Conservation (phyloP, 1,140 invertebrate species). For the Melitaea cinxia region DNA sequence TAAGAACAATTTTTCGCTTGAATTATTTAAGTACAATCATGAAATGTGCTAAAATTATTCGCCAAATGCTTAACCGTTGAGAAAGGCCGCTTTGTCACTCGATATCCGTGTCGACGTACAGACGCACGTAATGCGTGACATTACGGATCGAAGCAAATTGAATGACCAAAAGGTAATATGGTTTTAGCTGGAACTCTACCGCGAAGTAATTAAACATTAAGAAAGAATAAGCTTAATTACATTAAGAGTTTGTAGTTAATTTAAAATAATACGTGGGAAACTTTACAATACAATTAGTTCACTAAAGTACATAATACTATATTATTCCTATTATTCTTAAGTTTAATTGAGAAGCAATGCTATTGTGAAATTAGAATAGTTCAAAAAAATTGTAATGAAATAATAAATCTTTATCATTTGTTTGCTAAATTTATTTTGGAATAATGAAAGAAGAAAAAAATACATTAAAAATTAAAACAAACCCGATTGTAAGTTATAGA, state of each 20-base stretch:
- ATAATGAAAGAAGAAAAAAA: too few species aligned
- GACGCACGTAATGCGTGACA: constrained; percentile 27
- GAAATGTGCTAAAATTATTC: constrained; percentile 51
- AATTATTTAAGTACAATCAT: constrained; percentile 23
- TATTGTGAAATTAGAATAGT: too few species aligned
- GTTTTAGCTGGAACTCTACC: constrained; percentile 2
- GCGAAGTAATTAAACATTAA: background rate
- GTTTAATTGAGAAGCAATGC: too few species aligned
- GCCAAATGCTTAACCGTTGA: constrained; percentile 42
- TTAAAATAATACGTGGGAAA: background rate
- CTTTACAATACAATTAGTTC: too few species aligned
- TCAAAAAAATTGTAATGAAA: too few species aligned
- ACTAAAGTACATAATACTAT: too few species aligned
- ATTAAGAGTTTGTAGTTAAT: background rate
- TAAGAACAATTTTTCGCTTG: constrained; percentile 41
- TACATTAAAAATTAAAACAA: too few species aligned
- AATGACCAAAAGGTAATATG: constrained; percentile 5
- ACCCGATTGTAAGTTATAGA: too few species aligned
- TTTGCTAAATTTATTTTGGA: too few species aligned
- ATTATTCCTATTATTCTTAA: too few species aligned
- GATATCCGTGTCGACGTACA: constrained; percentile 39
- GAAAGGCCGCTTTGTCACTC: constrained; percentile 49
- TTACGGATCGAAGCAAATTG: constrained; percentile 16
- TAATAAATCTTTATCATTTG: too few species aligned
- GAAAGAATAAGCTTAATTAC: background rate